Conservation (phyloP, 2,113 vertebrate genomes). For the Platycercus adscitus region DNA sequence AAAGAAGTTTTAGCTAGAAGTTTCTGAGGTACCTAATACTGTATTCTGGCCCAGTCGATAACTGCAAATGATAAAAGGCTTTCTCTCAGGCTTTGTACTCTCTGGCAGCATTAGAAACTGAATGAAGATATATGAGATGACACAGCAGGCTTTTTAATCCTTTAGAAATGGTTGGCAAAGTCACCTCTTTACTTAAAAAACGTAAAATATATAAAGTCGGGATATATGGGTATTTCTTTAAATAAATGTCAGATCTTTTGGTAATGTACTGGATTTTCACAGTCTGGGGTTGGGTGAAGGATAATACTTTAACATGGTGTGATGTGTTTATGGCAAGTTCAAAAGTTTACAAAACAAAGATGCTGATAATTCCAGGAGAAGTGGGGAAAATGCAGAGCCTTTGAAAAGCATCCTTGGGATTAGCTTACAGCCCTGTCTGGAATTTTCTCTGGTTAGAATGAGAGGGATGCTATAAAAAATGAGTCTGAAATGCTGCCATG, state of each 20-base stretch:
- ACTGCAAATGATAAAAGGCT: constrained; percentile 63
- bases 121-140: constrained; percentile 47
- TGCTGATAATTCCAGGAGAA: constrained; percentile 6
- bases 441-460: constrained; percentile 2
- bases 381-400: neutral
- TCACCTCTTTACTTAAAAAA: constrained; percentile 49
- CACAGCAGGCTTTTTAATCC: constrained; percentile 61
- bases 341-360: constrained; percentile 49
- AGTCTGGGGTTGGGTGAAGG: constrained; percentile 8
- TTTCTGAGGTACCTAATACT: constrained; percentile 36
- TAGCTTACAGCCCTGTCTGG: neutral
- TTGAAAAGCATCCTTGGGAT: constrained; percentile 10
- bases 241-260: neutral
- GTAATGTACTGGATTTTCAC: neutral
- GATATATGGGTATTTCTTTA: neutral
- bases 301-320: neutral
- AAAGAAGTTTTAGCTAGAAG: constrained; percentile 18
- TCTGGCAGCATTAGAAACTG: constrained; percentile 45
- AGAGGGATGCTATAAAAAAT: neutral
- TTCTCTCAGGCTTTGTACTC: constrained; percentile 58
- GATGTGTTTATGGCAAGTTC: constrained; percentile 39
- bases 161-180: constrained; percentile 58
- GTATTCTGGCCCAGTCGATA: constrained; percentile 57
- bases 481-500: neutral
- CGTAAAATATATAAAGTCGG: neutral